A percentile compares a stretch with the other conserved stretches of the same genome.
These are phyloP conservation scores for Sminthurinus aureus DNA, from an alignment of 2,888 invertebrate species.

Conservation along the genomic window DNA sequence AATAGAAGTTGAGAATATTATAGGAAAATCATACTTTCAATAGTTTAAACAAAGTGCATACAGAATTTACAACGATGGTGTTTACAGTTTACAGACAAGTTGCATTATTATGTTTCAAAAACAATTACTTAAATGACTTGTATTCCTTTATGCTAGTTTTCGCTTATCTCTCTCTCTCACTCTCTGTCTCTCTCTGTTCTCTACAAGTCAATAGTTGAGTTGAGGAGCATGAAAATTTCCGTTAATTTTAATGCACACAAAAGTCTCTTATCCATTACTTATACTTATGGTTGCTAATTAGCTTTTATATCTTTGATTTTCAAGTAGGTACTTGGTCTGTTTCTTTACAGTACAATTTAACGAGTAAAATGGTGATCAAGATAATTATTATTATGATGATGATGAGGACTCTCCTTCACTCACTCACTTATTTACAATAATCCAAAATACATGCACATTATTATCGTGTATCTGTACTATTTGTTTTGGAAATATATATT, in stretches of 20 bases:
- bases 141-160: not conserved
- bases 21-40: too few species aligned
- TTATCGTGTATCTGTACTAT: not conserved
- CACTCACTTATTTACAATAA: not conserved
- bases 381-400: too few species aligned
- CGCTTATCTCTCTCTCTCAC: not conserved
- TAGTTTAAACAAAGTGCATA: too few species aligned
- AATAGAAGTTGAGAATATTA: too few species aligned
- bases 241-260: not conserved
- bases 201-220: not conserved
- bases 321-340: not conserved
- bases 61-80: not conserved
- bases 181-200: not conserved
- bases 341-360: not conserved
- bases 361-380: not conserved
- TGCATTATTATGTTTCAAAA: too few species aligned
- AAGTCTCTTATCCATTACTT: not conserved
- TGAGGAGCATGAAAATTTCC: not conserved
- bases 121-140: too few species aligned
- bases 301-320: not conserved
- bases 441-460: not conserved
- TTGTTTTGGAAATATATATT: constrained; percentile 1
- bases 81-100: too few species aligned
- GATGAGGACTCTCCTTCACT: not conserved
- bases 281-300: not conserved